Conservation (phyloP, 92 coral and sea anemone species). For the Micromussa lordhowensis region DNA sequence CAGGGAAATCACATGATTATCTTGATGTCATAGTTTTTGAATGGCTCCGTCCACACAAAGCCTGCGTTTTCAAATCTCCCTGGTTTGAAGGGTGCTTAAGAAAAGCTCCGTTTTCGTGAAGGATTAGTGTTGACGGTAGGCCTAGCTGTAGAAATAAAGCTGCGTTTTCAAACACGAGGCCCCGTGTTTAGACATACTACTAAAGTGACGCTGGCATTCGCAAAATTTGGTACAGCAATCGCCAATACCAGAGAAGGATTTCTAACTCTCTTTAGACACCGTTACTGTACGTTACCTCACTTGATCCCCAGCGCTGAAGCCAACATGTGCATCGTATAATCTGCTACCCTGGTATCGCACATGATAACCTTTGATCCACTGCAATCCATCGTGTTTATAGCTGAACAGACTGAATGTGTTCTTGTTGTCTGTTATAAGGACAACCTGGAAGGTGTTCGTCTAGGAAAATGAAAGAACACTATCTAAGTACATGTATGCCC, state of each 20-base stretch:
- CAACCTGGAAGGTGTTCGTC: slow-evolving; percentile 89
- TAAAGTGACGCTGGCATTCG: too few species aligned
- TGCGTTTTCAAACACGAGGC: too few species aligned
- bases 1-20: too few species aligned
- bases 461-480: slow-evolving; percentile 13
- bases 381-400: slow-evolving; percentile 71
- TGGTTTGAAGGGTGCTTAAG: too few species aligned
- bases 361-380: slow-evolving; percentile 83
- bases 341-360: slow-evolving; percentile 53
- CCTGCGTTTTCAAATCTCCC: too few species aligned
- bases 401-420: slow-evolving; percentile 85
- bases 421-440: slow-evolving; percentile 78
- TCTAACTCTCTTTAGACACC: background rate
- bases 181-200: too few species aligned
- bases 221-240: too few species aligned
- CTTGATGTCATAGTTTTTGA: too few species aligned
- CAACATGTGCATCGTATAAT: slow-evolving; percentile 74
- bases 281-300: slow-evolving; percentile 75
- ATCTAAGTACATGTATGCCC: background rate
- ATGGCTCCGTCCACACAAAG: too few species aligned
- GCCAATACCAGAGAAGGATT: background rate
- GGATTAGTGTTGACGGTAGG: too few species aligned
- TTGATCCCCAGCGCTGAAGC: slow-evolving; percentile 86
- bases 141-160: too few species aligned
- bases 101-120: too few species aligned